Base-by-base conservation (phyloP, 2,797 vertebrate genomes). In the Mormyrops boulengeri region DNA sequence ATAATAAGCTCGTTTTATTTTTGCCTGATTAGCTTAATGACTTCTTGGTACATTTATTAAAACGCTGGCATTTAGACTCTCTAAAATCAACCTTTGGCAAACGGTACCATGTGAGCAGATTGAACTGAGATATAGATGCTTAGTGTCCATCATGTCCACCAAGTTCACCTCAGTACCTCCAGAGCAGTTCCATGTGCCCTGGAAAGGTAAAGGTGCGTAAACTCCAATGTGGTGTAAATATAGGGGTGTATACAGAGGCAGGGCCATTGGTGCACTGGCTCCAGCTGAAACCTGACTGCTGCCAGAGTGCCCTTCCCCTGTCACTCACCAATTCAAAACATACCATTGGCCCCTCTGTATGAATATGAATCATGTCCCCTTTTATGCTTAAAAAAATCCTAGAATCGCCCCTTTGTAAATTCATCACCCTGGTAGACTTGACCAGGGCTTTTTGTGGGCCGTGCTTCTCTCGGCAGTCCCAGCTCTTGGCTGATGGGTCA, bases 11-110 rank as follows among this genome's bases (percentile, higher is more conserved):
- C 73, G 8, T 52, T 22, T 26, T n/a, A 34, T 53, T 41, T 14
- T 52, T 38, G 50, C 12, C 50, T 87, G 30, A 57, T 34, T 41
- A 52, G 50, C 52, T 55, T 87, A 17, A 17, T 87, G 52, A 87
- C 19, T 52, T 87, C 85, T 87, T 55, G 52, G 85, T 57, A 41
- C 52, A n/a, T 87, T 87, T 57, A 52, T 87, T 53, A 55, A 19
- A 55, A 87, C 1, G 12, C 12, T 14, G 22, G 14, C 8, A 17
- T 11, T 86, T 22, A 53, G 85, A 4, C 12, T 26, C 49, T 87
- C 6, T 57, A 44, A 38, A 19, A 41, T 57, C 30, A 19, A 60
- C 85, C 14, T 41, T 55, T 14, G 85, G 50, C 53, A 87, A 34
- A 87, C 2, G 26, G 85, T 41, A 87, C 12, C 30, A 12, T 57